These are phyloP conservation scores for Tetanocera ferruginea DNA, from an alignment of 2,888 invertebrate species.

Conservation along the genomic window DNA sequence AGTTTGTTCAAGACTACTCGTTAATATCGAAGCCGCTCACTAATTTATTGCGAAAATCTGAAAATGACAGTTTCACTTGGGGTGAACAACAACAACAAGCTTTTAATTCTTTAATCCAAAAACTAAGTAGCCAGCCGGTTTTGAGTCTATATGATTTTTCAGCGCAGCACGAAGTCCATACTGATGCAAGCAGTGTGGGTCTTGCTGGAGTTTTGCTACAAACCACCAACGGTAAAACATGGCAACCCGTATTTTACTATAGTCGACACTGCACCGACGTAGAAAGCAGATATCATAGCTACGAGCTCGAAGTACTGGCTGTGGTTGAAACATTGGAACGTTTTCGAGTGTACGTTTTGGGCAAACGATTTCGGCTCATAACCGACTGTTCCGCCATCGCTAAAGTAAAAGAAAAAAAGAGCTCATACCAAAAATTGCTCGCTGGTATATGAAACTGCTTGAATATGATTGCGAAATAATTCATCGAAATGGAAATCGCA, in stretches of 20 bases:
- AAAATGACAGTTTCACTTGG: background rate
- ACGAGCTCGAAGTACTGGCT: conserved; percentile 46
- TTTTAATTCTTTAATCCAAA: too few relatives aligned
- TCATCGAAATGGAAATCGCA: conserved; percentile 40
- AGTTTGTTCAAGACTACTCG: conserved; percentile 26
- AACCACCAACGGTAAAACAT: conserved; percentile 32
- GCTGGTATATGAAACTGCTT: too few relatives aligned
- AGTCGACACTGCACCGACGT: conserved; percentile 45
- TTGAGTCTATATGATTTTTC: too few relatives aligned
- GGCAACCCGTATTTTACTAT: conserved; percentile 47
- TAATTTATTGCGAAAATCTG: background rate
- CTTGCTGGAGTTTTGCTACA: conserved; percentile 48
- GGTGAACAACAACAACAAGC: background rate
- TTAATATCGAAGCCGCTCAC: conserved; percentile 24
- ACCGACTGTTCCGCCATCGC: conserved; percentile 34
- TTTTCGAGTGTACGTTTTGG: too few relatives aligned
- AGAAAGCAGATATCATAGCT: too few relatives aligned
- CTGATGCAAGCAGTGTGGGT: too few relatives aligned
- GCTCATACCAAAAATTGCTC: too few relatives aligned
- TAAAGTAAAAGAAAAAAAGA: too few relatives aligned
- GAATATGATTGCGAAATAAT: too few relatives aligned
- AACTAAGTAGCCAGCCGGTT: too few relatives aligned
- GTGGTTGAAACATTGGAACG: conserved; percentile 44
- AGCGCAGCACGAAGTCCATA: too few relatives aligned
- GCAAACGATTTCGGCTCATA: conserved; percentile 46